Evolutionary conservation across 2,113 vertebrate genomes (phyloP), one percentile per base, ranked within the genome.

Genomic region (Melanerpes aurifrons): DNA sequence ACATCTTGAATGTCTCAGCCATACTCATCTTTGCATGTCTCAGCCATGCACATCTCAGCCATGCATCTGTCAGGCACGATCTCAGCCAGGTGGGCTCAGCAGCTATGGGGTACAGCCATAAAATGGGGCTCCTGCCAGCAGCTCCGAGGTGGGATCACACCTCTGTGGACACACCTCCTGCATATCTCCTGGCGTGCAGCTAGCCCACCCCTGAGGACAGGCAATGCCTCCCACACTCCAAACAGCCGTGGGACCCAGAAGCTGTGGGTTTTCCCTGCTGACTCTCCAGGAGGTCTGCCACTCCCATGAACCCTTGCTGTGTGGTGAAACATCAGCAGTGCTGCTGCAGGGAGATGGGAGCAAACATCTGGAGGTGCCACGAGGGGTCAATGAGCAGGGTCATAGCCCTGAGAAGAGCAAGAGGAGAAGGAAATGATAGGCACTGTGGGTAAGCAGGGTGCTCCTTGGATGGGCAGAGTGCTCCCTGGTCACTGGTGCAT

Each of bases 341-440:
- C 59, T 32, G 53, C 54, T 32, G 32, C 6, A 4, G 6, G 35
- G 9, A 19, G 28, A 6, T 2, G 2, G 21, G 26, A 72, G 22
- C 45, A 25, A 84, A 43, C 3, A 10, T 22, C n/a, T 25, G 53
- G 13, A 45, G 37, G 35, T 77, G n/a, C 5, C 9, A 4, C 6
- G 1, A 2, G 7, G 15, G 3, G 2, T 13, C 83, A 2, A 0
- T 1, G 2, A 61, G 45, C 13, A 21, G 35, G 15, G 26, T 14
- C 1, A 1, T 5, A 14, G 12, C 28, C 28, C 29, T 6, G 40
- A 40, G 48, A 50, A 35, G 37, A 59, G n/a, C 35, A 26, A 26
- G 70, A 50, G 29, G 28, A 72, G 61, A 73, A 68, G 18, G 40
- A 69, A 69, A 15, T 9, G 24, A 28, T 31, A 4, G 1, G 1